Evolutionary conservation across 2,888 invertebrate genomes (phyloP).

Genomic region (Ochlodes sylvanus): DNA sequence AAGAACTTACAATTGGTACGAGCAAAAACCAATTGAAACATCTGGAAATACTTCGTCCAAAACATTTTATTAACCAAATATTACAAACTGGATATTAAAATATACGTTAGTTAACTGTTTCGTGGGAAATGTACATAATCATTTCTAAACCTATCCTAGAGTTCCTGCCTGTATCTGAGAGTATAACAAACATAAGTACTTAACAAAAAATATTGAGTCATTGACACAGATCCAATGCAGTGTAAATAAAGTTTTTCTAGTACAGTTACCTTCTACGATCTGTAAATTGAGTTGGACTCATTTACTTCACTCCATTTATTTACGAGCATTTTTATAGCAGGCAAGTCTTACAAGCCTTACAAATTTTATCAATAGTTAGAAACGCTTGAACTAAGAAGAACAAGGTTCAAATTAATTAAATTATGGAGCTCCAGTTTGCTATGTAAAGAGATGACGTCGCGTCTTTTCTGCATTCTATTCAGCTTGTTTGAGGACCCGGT

Average conservation of each 20-base stretch:
- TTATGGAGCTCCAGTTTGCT: slow-evolving; percentile 34
- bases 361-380: slow-evolving; percentile 33
- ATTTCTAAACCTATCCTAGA: too few species aligned
- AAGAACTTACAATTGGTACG: too few species aligned
- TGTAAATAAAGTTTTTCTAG: background rate
- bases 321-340: slow-evolving; percentile 25
- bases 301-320: slow-evolving; percentile 19
- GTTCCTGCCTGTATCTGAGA: too few species aligned
- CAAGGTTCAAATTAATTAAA: slow-evolving; percentile 38
- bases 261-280: background rate
- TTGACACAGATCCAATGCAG: background rate
- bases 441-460: slow-evolving; percentile 37
- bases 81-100: too few species aligned
- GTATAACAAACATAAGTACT: too few species aligned
- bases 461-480: slow-evolving; percentile 35
- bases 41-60: too few species aligned
- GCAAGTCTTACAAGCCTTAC: slow-evolving; percentile 26
- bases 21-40: too few species aligned
- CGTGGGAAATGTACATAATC: too few species aligned
- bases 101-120: too few species aligned
- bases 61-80: too few species aligned
- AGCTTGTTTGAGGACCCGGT: slow-evolving; percentile 30
- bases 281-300: background rate
- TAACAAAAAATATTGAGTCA: background rate
- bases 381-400: slow-evolving; percentile 36